These are phyloP conservation scores for Pocillopora damicornis DNA, from an alignment of 64 coral and sea anemone species.

Conservation along the genomic window DNA sequence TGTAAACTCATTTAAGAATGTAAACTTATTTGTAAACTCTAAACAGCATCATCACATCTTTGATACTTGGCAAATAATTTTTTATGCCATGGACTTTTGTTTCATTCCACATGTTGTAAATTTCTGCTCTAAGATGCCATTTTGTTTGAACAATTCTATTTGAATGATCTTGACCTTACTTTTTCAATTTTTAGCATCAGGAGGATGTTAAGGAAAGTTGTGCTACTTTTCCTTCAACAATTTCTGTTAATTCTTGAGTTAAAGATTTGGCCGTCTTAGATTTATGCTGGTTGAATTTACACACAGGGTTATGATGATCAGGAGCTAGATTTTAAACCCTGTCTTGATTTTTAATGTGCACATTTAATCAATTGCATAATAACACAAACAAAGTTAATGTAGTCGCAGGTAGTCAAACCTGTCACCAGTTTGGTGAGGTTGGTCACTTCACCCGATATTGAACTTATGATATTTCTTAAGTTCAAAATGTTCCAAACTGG, in stretches of 20 bases:
- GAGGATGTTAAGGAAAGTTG: not conserved
- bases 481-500: not conserved
- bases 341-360: not conserved
- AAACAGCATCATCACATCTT: not conserved
- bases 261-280: not conserved
- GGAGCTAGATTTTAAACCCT: too few relatives aligned
- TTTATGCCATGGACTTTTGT: too few relatives aligned
- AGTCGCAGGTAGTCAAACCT: constrained; percentile 3
- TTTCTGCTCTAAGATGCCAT: too few relatives aligned
- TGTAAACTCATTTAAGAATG: too few relatives aligned
- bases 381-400: not conserved
- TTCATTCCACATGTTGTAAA: too few relatives aligned
- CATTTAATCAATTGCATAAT: not conserved
- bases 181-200: not conserved
- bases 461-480: not conserved
- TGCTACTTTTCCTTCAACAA: not conserved
- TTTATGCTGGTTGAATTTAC: not conserved
- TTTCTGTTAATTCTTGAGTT: not conserved
- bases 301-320: too few relatives aligned
- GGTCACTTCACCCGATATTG: constrained; percentile 81
- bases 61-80: too few relatives aligned
- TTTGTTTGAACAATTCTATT: too few relatives aligned
- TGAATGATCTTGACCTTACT: too few relatives aligned
- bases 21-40: too few relatives aligned
- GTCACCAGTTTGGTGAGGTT: constrained; percentile 68